These are phyloP conservation scores for Hippopotamyrus pictus DNA, from an alignment of 2,797 vertebrate species.

Conservation along the genomic window DNA sequence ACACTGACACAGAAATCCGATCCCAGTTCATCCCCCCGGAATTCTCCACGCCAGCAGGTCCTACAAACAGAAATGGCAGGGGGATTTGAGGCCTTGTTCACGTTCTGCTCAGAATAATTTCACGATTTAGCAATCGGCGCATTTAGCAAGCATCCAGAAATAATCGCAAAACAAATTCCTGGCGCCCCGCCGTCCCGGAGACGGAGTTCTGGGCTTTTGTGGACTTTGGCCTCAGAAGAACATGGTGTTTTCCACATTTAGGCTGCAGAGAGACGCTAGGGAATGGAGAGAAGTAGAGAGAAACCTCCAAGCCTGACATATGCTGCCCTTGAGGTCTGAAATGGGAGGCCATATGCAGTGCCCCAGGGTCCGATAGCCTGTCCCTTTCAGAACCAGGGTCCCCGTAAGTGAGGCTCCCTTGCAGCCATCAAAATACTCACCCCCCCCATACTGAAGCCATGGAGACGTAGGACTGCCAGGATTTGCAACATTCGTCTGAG, in stretches of 20 bases:
- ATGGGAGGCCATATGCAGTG: constrained; percentile 41
- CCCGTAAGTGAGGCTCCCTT: constrained; percentile 57
- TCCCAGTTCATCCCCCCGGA: not conserved
- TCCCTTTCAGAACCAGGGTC: constrained; percentile 54
- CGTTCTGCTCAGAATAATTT: constrained; percentile 17
- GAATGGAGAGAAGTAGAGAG: not conserved
- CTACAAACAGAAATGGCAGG: constrained; percentile 15
- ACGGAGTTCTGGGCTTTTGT: constrained; percentile 48
- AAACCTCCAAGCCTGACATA: constrained; percentile 39
- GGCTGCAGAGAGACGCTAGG: not conserved
- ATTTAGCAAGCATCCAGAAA: not conserved
- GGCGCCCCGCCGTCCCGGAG: not conserved
- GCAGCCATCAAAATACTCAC: constrained; percentile 58
- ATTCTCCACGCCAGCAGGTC: not conserved
- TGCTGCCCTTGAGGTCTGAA: constrained; percentile 43
- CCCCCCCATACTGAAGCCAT: not conserved
- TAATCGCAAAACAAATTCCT: not conserved
- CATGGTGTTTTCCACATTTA: not conserved
- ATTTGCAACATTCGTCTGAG: not conserved
- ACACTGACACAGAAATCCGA: not conserved
- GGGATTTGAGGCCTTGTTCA: constrained; percentile 26
- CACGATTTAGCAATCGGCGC: constrained; percentile 1
- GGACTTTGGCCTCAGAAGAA: constrained; percentile 26
- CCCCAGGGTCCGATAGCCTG: constrained; percentile 55
- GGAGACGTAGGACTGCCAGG: constrained; percentile 1